phyloP scores from a whole-genome alignment of 2,888 invertebrate genomes.

The Pasiphila rectangulata region DNA sequence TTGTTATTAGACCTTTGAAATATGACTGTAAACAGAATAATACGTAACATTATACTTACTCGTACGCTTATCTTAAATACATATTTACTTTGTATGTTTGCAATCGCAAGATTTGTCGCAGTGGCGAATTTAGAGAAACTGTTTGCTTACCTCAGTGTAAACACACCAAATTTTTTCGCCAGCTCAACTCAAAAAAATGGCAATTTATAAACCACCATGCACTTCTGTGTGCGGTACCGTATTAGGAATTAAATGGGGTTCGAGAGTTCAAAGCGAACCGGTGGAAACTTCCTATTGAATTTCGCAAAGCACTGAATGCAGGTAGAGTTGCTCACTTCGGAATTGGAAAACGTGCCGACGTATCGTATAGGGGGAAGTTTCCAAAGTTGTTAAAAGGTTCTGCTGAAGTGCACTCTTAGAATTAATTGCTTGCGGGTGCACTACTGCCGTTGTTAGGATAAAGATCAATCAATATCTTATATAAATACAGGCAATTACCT shows the following conservation, averaged over 20 bases:
- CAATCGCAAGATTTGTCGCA: too few species aligned
- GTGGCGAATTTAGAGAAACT: too few species aligned
- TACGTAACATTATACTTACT: too few species aligned
- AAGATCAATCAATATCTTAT: neutral
- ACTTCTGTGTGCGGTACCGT: constrained; percentile 25
- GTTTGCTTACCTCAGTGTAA: too few species aligned
- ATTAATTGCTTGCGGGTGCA: constrained; percentile 4
- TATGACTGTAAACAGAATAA: too few species aligned
- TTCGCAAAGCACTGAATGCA: constrained; percentile 3
- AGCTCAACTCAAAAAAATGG: too few species aligned
- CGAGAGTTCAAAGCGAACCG: constrained; percentile 26
- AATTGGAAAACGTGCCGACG: constrained; percentile 1
- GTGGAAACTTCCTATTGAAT: constrained; percentile 15
- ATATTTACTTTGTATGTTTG: too few species aligned
- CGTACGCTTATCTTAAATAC: too few species aligned
- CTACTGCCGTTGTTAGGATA: too few species aligned
- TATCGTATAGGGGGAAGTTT: neutral
- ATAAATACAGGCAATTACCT: too few species aligned
- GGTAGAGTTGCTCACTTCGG: neutral
- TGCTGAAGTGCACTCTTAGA: neutral
- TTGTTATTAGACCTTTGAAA: too few species aligned
- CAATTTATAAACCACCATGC: neutral
- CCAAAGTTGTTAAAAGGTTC: constrained; percentile 6
- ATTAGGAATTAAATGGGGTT: constrained; percentile 24
- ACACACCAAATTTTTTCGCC: too few species aligned